Evolutionary conservation across 2,113 vertebrate species (phyloP).

Genomic region (Dasyornis broadbenti): DNA sequence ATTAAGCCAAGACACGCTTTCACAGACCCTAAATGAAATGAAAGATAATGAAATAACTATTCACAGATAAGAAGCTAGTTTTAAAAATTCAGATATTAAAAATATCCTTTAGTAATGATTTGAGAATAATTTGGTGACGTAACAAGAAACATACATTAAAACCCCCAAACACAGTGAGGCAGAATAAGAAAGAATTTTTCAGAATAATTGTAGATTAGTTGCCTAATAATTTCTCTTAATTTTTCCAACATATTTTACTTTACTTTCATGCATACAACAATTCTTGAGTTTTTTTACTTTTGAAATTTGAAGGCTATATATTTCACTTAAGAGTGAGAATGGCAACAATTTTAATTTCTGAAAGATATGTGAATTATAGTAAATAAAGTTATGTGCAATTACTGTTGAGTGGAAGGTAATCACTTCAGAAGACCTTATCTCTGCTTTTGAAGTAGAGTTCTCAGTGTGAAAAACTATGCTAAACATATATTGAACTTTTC

Average conservation of each 20-base stretch:
- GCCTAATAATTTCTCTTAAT: neutral
- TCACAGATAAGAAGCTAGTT: neutral
- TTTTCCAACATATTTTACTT: neutral
- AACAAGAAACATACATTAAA: neutral
- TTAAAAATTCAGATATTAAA: too few species aligned
- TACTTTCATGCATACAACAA: rapidly evolving
- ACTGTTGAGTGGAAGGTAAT: neutral
- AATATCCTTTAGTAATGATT: neutral
- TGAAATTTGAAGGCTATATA: neutral
- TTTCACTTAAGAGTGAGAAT: neutral
- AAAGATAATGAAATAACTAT: neutral
- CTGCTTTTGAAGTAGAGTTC: neutral
- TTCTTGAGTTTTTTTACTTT: neutral
- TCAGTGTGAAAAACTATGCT: neutral
- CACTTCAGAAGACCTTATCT: neutral
- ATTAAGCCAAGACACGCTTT: neutral
- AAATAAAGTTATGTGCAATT: neutral
- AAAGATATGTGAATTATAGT: neutral
- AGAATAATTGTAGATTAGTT: neutral
- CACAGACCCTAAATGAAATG: neutral
- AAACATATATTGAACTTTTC: neutral
- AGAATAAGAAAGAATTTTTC: neutral
- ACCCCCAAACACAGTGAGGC: neutral
- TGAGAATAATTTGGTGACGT: neutral
- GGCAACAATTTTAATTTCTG: neutral